A percentile compares a stretch with the other conserved stretches of the same genome.
Evolutionary conservation across 2,888 invertebrate genomes (phyloP).

Genomic region (Lasioglossum malachurum): DNA sequence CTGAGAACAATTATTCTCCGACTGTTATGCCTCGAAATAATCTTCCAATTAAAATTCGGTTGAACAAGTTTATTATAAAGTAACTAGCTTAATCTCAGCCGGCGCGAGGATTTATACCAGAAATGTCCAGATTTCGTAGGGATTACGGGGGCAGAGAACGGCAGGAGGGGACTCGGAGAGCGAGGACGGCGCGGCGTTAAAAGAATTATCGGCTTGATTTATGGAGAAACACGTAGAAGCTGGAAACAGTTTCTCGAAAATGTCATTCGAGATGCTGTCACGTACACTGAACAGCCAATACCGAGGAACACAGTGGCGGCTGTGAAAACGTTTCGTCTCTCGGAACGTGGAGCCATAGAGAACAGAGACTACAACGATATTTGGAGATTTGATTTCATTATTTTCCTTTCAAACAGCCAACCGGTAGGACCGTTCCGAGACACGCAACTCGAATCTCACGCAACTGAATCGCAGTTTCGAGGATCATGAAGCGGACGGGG

Average conservation of each 20-base stretch:
- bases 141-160: background rate
- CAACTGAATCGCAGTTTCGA: background rate
- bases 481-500: background rate
- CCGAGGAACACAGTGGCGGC: slow-evolving; percentile 13
- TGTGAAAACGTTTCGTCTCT: background rate
- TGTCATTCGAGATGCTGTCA: slow-evolving; percentile 45
- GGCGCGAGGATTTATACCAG: background rate
- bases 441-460: background rate
- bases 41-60: slow-evolving; percentile 9
- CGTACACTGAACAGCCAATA: slow-evolving; percentile 21
- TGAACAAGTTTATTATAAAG: slow-evolving; percentile 1
- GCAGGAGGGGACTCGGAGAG: background rate
- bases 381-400: background rate
- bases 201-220: slow-evolving; percentile 59
- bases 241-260: slow-evolving; percentile 15
- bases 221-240: slow-evolving; percentile 26
- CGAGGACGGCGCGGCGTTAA: slow-evolving; percentile 23
- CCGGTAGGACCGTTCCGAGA: background rate
- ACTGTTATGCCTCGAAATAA: background rate
- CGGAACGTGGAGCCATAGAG: background rate
- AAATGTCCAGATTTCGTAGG: background rate
- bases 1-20: background rate
- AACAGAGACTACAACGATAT: background rate
- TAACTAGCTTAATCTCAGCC: background rate
- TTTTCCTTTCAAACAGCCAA: background rate